Base-by-base conservation (phyloP, 2,888 invertebrate genomes). In the Drosophila hamatofila region DNA sequence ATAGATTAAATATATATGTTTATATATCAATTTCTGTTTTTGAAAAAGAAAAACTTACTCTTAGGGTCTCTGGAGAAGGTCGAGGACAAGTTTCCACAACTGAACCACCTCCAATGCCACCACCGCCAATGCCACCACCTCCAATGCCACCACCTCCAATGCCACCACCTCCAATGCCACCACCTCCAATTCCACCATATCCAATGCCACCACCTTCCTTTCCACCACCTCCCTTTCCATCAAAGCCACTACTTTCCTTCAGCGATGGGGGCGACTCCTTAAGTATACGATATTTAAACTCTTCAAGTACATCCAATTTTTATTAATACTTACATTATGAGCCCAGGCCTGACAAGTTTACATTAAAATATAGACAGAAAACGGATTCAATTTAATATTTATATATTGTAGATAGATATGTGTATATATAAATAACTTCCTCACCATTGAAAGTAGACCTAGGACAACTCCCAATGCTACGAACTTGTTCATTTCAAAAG, bases 51-150 rank as follows among this genome's bases (percentile, higher is more conserved):
- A n/a, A 27, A 30, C 81, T 79, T 73, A 89, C 89, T 64, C 46
- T 73, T 14, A 90, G 21, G 16, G 62, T 52, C 46, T 90, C 23
- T 7, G 80, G 65, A 0, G 81, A 72, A 16, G 90, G 89, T n/a
- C 48, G 39, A 8, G 83, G 88, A 44, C 83, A 83, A n/a, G 61
- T 37, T 1, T 37, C 44, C 2, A 21, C 6, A 37, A 30, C 8
- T 3, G 44, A 14, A 46, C 18, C 41, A 12, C 41, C 37, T 25
- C 37, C 27, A 30, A 30, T 30, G 2, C 30, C 30, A 2, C 30
- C 30, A 2, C 30, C 30, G 8, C 8, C 8, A 30, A 30, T 30
- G 30, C 30, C 30, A 44, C 27, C 41, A 8, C 39, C 37, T 25
- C n/a, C 25, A 0, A 21, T 21, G 0, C 42, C 68, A 8, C 49